Percentiles rank a stretch among this genome's conserved stretches.
phyloP scores from a whole-genome alignment of 2,113 vertebrate species.

The Pheucticus melanocephalus region DNA sequence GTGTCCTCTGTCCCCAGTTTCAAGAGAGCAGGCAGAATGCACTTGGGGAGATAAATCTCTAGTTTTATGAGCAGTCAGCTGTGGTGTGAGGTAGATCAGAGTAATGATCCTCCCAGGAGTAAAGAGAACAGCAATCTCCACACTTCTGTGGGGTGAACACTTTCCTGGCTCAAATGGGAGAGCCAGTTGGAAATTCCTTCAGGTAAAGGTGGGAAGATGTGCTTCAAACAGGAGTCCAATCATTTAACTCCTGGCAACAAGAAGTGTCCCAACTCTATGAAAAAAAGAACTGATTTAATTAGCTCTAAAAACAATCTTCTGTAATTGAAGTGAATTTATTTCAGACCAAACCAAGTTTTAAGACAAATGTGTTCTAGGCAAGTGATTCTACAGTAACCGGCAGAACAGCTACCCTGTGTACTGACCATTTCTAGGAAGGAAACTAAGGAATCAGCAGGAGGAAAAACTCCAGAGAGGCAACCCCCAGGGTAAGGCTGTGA shows the following conservation, averaged over 20 bases:
- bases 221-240: neutral
- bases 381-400: neutral
- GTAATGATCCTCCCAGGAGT: neutral
- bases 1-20: neutral
- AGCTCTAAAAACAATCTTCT: neutral
- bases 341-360: neutral
- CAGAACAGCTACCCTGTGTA: neutral
- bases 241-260: neutral
- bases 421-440: neutral
- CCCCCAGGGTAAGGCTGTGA: neutral
- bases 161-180: neutral
- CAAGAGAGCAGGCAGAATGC: neutral
- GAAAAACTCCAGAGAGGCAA: neutral
- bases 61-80: neutral
- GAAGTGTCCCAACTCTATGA: neutral
- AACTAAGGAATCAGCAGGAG: neutral
- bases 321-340: neutral
- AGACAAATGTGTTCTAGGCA: neutral
- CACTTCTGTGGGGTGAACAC: neutral
- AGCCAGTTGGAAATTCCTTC: neutral
- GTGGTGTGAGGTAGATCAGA: neutral
- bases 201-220: neutral
- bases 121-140: neutral
- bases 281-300: neutral
- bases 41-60: neutral